phyloP scores from a whole-genome alignment of 2,797 vertebrate genomes.

The Ctenopoma kingsleyae region DNA sequence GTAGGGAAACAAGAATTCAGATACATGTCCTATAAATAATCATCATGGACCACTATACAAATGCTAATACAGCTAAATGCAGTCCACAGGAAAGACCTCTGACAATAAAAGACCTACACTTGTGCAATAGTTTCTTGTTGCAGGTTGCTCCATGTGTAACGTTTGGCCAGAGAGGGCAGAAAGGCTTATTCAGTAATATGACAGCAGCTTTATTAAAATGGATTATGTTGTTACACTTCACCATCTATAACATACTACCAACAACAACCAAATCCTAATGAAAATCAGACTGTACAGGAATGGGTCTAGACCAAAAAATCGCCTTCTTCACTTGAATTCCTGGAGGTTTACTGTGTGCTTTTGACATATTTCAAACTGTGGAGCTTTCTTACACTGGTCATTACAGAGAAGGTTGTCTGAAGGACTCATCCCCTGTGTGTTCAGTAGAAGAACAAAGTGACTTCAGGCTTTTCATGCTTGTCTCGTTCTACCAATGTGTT shows the following conservation, averaged over 20 bases:
- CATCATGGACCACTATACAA: no score
- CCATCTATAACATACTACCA: not conserved
- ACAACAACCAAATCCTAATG: not conserved
- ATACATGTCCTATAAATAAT: no score
- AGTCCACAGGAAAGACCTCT: no score
- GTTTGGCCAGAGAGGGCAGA: not conserved
- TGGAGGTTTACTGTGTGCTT: not conserved
- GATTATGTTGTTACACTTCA: not conserved
- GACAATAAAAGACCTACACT: no score
- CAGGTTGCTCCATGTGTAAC: not conserved
- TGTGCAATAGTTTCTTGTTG: no score
- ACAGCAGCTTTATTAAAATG: no score
- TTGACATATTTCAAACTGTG: not conserved
- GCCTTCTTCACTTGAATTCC: not conserved
- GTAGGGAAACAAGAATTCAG: no score
- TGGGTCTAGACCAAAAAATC: not conserved
- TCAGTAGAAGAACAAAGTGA: not conserved
- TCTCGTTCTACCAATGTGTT: conserved; percentile 8
- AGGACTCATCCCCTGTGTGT: not conserved
- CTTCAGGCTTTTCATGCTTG: conserved; percentile 1
- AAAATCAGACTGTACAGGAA: not conserved
- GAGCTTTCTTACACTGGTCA: not conserved
- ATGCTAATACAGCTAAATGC: no score
- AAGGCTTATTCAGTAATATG: no score
- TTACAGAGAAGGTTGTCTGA: conserved; percentile 2